Evolutionary conservation across 1,140 invertebrate genomes (phyloP).

Genomic region (Sinonovacula constricta): DNA sequence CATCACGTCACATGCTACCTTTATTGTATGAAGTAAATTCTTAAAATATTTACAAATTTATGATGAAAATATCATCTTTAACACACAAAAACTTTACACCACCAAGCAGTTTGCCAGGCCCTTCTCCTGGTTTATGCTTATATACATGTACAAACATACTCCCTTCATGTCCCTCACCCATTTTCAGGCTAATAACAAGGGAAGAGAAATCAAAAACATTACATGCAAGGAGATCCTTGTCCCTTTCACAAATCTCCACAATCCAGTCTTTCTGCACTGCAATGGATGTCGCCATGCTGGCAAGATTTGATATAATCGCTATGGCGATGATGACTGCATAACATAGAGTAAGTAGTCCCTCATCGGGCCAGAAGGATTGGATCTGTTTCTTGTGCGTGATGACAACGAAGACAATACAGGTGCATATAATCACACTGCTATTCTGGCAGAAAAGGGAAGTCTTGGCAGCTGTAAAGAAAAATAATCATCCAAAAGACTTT

Average conservation of each 20-base stretch:
- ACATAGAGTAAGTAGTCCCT: conserved; percentile 48
- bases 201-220: too few species aligned
- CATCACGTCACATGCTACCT: too few species aligned
- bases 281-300: conserved; percentile 79
- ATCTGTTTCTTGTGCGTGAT: conserved; percentile 53
- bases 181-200: too few species aligned
- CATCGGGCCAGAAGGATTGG: conserved; percentile 40
- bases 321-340: conserved; percentile 71
- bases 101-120: too few species aligned
- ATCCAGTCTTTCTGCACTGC: conserved; percentile 82
- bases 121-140: too few species aligned
- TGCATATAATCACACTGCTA: conserved; percentile 58
- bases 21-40: too few species aligned
- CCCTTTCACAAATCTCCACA: conserved; percentile 76
- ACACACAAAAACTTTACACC: too few species aligned
- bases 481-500: not conserved
- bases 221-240: conserved; percentile 71
- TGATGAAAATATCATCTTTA: too few species aligned
- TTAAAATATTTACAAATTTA: too few species aligned
- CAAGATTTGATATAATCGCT: conserved; percentile 67
- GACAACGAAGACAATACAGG: conserved; percentile 54
- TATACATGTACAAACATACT: too few species aligned
- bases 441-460: conserved; percentile 64
- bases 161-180: too few species aligned
- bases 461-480: conserved; percentile 62